These are phyloP conservation scores for Hesperia comma DNA, from an alignment of 2,888 invertebrate genomes.

Conservation along the genomic window DNA sequence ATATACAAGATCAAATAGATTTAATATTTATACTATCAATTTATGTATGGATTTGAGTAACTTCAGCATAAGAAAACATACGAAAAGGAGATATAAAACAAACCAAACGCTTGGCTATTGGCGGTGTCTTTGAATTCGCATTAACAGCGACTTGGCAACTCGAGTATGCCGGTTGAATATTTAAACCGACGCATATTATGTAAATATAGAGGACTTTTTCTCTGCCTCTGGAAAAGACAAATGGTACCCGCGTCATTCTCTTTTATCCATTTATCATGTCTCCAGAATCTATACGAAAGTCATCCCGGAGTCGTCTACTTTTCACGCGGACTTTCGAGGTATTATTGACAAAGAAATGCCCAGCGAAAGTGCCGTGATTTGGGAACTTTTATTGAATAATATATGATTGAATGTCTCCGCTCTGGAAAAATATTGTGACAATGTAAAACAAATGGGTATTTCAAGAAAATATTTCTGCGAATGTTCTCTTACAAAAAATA, in stretches of 20 bases:
- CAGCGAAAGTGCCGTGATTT: conserved; percentile 17
- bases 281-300: conserved; percentile 54
- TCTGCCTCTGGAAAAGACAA: conserved; percentile 58
- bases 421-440: conserved; percentile 15
- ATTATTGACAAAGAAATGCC: conserved; percentile 32
- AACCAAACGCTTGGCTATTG: conserved; percentile 16
- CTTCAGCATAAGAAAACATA: neutral
- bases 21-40: too few species aligned
- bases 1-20: too few species aligned
- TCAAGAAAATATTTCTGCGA: too few species aligned
- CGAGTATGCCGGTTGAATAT: conserved; percentile 42
- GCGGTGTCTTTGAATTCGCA: conserved; percentile 42
- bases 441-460: neutral
- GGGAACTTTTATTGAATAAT: conserved; percentile 14
- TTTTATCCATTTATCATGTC: conserved; percentile 62
- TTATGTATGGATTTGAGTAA: neutral
- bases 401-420: conserved; percentile 1
- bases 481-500: too few species aligned
- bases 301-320: conserved; percentile 41
- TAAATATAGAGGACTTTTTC: conserved; percentile 64
- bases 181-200: conserved; percentile 55
- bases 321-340: conserved; percentile 28
- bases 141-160: conserved; percentile 40
- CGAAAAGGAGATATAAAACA: conserved; percentile 18
- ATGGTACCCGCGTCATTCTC: conserved; percentile 60